Evolutionary conservation across 2,888 invertebrate species (phyloP).

Genomic region (Cynaeus angustus): DNA sequence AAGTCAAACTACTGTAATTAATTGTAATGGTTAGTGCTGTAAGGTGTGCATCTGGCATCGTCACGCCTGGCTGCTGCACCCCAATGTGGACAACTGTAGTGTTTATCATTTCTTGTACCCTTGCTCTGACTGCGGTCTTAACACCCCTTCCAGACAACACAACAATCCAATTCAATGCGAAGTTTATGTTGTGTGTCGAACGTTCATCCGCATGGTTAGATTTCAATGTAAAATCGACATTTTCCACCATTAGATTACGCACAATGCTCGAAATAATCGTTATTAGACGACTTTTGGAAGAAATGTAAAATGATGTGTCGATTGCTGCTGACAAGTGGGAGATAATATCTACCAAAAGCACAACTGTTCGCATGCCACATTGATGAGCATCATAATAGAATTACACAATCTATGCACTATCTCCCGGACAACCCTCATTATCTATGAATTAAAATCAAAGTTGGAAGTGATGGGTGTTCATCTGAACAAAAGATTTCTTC

Average conservation of each 20-base stretch:
- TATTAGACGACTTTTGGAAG: slow-evolving; percentile 16
- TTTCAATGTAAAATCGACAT: slow-evolving; percentile 54
- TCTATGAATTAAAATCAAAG: slow-evolving; percentile 61
- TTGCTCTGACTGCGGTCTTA: slow-evolving; percentile 53
- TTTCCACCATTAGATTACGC: slow-evolving; percentile 48
- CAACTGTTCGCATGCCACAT: slow-evolving; percentile 65
- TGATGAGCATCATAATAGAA: slow-evolving; percentile 64
- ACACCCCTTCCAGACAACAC: slow-evolving; percentile 57
- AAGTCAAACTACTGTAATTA: slow-evolving; percentile 62
- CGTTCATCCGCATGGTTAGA: slow-evolving; percentile 58
- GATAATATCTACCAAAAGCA: slow-evolving; percentile 53
- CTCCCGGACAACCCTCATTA: slow-evolving; percentile 65
- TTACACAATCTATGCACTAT: slow-evolving; percentile 62
- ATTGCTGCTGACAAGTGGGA: slow-evolving; percentile 9
- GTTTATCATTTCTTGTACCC: slow-evolving; percentile 55
- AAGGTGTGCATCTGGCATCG: slow-evolving; percentile 62
- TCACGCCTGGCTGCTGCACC: slow-evolving; percentile 57
- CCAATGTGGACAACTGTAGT: slow-evolving; percentile 49
- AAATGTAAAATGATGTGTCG: slow-evolving; percentile 10
- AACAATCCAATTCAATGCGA: slow-evolving; percentile 57
- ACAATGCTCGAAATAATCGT: slow-evolving; percentile 45
- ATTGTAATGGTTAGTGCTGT: slow-evolving; percentile 60
- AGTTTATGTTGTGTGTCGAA: slow-evolving; percentile 62
- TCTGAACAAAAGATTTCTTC: slow-evolving; percentile 58
- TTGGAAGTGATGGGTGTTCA: slow-evolving; percentile 54